phyloP scores from a whole-genome alignment of 2,888 invertebrate species.

The Luperina testacea region DNA sequence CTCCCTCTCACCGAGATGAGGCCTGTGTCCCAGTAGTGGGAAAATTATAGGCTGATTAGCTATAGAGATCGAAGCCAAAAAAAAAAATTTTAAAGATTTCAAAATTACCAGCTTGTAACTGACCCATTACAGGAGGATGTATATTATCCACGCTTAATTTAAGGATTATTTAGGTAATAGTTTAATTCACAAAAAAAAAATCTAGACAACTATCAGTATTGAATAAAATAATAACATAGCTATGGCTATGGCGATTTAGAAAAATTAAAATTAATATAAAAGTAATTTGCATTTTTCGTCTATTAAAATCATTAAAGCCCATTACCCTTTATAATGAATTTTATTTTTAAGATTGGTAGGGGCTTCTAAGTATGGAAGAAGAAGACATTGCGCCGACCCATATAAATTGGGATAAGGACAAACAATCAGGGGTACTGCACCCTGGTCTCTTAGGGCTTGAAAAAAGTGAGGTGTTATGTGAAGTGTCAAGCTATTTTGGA shows the following conservation, averaged over 20 bases:
- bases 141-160: neutral
- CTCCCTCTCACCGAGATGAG: neutral
- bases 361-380: neutral
- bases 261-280: neutral
- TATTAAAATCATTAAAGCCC: neutral
- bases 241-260: neutral
- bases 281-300: neutral
- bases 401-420: neutral
- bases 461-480: neutral
- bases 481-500: neutral
- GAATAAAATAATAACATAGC: neutral
- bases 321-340: neutral
- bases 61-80: neutral
- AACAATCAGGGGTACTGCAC: neutral
- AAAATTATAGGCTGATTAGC: neutral
- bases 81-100: neutral
- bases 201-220: neutral
- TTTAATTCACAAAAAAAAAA: neutral
- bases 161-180: neutral
- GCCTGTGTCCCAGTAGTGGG: neutral
- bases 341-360: neutral
- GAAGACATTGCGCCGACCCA: neutral
- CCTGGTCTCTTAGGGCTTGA: neutral
- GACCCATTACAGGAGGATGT: neutral
- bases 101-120: neutral